These are phyloP conservation scores for Crambe crambe DNA, from an alignment of 37 sponge, comb jelly and placozoan species.

Conservation along the genomic window DNA sequence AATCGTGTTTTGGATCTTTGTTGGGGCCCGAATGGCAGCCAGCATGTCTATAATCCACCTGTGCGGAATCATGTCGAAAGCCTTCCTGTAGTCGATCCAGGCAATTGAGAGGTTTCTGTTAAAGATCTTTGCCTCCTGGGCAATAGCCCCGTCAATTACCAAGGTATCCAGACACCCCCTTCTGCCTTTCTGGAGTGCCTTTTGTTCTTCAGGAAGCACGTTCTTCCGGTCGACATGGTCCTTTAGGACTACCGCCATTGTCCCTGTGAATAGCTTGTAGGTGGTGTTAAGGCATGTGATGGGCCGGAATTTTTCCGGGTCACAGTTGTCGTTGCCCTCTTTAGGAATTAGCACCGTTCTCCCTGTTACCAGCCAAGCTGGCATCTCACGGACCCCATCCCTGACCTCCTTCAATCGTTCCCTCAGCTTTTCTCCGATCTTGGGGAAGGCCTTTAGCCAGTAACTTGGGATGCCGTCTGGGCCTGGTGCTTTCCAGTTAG, in stretches of 20 bases:
- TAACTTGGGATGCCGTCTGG: neutral
- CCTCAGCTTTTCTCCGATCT: neutral
- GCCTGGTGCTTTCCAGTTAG: slow-evolving; percentile 11
- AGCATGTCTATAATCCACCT: neutral
- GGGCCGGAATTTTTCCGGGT: slow-evolving; percentile 25
- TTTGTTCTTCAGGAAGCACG: neutral
- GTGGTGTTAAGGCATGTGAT: slow-evolving; percentile 36
- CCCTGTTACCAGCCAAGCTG: slow-evolving; percentile 1
- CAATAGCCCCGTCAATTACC: neutral
- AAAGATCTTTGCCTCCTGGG: neutral
- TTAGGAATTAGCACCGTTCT: slow-evolving; percentile 45
- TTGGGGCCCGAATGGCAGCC: neutral
- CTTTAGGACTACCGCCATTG: neutral
- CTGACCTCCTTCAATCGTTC: neutral
- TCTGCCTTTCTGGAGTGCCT: neutral
- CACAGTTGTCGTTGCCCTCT: slow-evolving; percentile 9
- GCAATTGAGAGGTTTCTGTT: neutral
- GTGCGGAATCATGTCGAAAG: neutral
- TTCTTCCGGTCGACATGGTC: neutral
- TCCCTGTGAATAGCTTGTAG: slow-evolving; percentile 28
- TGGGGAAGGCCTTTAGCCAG: neutral
- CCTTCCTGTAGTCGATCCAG: slow-evolving; percentile 9
- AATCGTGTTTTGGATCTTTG: too few relatives aligned
- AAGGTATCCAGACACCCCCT: slow-evolving; percentile 9
- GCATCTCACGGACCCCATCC: neutral